Percentiles rank a stretch among this genome's conserved stretches.
Evolutionary conservation across 1,140 invertebrate genomes (phyloP).

Genomic region (Drosophila rhopaloa): DNA sequence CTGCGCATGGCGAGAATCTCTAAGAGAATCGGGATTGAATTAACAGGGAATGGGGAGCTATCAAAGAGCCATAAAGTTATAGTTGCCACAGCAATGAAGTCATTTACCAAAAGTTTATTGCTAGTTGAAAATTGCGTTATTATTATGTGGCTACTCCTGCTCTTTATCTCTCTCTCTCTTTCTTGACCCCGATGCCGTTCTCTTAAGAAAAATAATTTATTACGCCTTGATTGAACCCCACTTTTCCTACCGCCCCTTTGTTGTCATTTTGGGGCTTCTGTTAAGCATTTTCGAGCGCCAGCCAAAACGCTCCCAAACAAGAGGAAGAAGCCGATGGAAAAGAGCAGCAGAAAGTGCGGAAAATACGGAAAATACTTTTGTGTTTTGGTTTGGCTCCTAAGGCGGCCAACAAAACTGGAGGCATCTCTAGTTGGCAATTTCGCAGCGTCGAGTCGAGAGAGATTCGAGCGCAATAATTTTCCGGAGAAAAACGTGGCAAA

Average conservation of each 20-base stretch:
- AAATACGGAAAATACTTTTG: slow-evolving; percentile 34
- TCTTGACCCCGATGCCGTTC: slow-evolving; percentile 39
- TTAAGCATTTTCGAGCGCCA: slow-evolving; percentile 53
- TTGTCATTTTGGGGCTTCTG: slow-evolving; percentile 31
- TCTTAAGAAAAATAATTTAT: slow-evolving; percentile 51
- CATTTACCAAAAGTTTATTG: slow-evolving; percentile 46
- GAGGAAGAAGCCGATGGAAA: slow-evolving; percentile 22
- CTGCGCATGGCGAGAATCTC: slow-evolving; percentile 42
- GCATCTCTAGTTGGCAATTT: slow-evolving; percentile 57
- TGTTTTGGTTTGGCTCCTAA: slow-evolving; percentile 53
- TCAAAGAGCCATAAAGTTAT: slow-evolving; percentile 50
- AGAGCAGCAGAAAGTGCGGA: slow-evolving; percentile 24
- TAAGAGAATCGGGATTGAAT: slow-evolving; percentile 31
- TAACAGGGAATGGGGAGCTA: neutral
- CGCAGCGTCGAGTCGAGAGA: slow-evolving; percentile 57
- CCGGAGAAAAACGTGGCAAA: slow-evolving; percentile 28
- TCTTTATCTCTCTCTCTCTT: slow-evolving; percentile 22
- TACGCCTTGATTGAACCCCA: slow-evolving; percentile 18
- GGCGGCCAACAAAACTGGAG: slow-evolving; percentile 37
- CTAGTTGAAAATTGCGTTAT: slow-evolving; percentile 47
- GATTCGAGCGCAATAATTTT: slow-evolving; percentile 46
- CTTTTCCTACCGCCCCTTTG: slow-evolving; percentile 1
- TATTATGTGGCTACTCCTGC: slow-evolving; percentile 28
- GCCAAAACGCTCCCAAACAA: slow-evolving; percentile 47
- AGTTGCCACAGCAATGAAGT: slow-evolving; percentile 46